phyloP scores from a whole-genome alignment of 2,888 invertebrate genomes.

The Drosophila melanosoma region DNA sequence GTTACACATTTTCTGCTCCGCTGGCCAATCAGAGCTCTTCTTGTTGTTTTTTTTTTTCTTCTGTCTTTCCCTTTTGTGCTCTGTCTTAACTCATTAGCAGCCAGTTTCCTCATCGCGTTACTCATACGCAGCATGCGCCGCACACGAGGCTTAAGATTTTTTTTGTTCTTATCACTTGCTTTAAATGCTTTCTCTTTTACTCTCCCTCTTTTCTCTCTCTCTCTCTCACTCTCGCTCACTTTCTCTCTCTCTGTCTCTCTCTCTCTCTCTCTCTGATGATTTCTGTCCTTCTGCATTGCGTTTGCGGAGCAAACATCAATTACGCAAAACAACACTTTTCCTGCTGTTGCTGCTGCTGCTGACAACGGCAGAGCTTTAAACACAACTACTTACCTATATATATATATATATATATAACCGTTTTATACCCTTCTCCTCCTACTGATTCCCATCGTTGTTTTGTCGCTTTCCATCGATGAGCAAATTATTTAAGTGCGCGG shows the following conservation, averaged over 20 bases:
- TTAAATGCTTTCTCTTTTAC: background rate
- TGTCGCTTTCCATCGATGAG: background rate
- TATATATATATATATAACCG: background rate
- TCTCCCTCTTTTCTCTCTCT: background rate
- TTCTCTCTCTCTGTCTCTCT: background rate
- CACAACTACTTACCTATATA: background rate
- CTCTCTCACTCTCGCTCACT: no score
- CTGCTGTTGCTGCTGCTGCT: slow-evolving; percentile 11
- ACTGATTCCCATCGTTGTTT: background rate
- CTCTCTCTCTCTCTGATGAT: background rate
- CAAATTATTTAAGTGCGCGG: slow-evolving; percentile 7
- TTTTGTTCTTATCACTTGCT: background rate
- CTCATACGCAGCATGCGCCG: slow-evolving; percentile 40
- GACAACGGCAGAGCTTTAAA: background rate
- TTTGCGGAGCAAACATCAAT: slow-evolving; percentile 42
- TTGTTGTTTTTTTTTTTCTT: background rate
- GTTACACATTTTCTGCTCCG: background rate
- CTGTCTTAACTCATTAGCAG: slow-evolving; percentile 1
- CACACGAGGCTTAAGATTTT: background rate
- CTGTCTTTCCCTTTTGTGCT: background rate
- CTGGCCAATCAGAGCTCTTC: background rate
- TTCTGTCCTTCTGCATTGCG: background rate
- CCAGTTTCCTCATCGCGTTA: slow-evolving; percentile 6
- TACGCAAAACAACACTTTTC: slow-evolving; percentile 38
- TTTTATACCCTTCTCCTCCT: background rate